Percentiles rank a stretch among this genome's conserved stretches.
These are phyloP conservation scores for Palloptera scutellata DNA, from an alignment of 2,888 invertebrate genomes.

Conservation along the genomic window DNA sequence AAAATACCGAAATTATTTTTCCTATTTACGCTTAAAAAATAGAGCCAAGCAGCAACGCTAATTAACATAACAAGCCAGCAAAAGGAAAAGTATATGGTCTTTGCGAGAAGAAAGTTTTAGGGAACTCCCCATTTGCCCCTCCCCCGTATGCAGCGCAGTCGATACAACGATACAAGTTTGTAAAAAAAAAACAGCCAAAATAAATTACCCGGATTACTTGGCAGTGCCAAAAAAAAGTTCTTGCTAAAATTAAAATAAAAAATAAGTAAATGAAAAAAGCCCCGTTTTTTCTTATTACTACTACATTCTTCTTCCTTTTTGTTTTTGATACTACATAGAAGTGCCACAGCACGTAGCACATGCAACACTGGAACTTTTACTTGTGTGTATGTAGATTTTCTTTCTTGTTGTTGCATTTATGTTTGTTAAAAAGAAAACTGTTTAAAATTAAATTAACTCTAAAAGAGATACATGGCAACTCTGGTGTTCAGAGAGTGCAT, in stretches of 20 bases:
- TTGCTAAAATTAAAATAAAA: slow-evolving; percentile 5
- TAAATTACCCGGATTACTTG: slow-evolving; percentile 36
- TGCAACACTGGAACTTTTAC: slow-evolving; percentile 10
- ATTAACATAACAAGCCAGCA: neutral
- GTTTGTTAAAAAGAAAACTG: slow-evolving; percentile 22
- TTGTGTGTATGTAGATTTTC: neutral
- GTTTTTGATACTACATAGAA: neutral
- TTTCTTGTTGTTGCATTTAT: slow-evolving; percentile 2
- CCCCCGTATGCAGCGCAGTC: no score
- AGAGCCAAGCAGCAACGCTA: slow-evolving; percentile 1
- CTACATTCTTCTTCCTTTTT: slow-evolving; percentile 1
- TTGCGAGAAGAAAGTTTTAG: no score
- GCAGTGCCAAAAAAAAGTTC: slow-evolving; percentile 4
- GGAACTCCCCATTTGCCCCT: no score
- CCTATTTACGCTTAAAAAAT: no score
- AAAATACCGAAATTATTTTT: no score
- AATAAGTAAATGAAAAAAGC: slow-evolving; percentile 4
- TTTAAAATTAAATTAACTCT: slow-evolving; percentile 30
- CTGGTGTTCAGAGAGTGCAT: neutral
- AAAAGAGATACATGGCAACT: slow-evolving; percentile 28
- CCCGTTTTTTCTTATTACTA: neutral
- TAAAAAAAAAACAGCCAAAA: slow-evolving; percentile 23
- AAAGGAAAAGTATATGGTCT: no score
- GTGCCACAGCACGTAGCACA: no score
- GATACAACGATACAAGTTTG: no score